Conservation (phyloP, 2,888 invertebrate species). For the Caenorhabditis macrosperma region DNA sequence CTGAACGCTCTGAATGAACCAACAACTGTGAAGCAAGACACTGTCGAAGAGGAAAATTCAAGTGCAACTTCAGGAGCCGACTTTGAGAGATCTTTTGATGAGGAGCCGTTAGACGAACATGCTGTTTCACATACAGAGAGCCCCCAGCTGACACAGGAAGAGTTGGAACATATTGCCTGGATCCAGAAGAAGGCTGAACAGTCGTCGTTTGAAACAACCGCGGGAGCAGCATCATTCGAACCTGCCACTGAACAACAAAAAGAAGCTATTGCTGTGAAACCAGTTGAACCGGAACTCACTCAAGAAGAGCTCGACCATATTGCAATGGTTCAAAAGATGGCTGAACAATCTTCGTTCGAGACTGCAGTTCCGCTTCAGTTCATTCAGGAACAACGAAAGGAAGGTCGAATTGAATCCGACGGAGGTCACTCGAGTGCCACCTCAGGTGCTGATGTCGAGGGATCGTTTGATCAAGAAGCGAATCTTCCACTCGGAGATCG, state of each 20-base stretch:
- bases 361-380: too few species aligned
- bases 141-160: conserved; percentile 28
- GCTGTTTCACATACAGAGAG: background rate
- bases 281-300: conserved; percentile 38
- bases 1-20: conserved; percentile 8
- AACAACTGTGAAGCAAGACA: background rate
- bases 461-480: conserved; percentile 15
- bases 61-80: conserved; percentile 2
- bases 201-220: too few species aligned
- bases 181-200: conserved; percentile 32
- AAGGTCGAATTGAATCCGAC: too few species aligned
- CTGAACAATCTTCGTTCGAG: conserved; percentile 51
- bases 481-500: background rate
- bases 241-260: background rate
- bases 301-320: conserved; percentile 61
- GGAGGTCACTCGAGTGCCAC: conserved; percentile 40
- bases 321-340: conserved; percentile 43
- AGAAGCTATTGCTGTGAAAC: background rate
- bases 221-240: conserved; percentile 26
- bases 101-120: background rate
- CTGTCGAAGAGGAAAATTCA: background rate
- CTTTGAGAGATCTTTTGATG: background rate
- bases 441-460: conserved; percentile 43
- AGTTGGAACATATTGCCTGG: conserved; percentile 29
- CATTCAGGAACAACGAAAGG: too few species aligned